Evolutionary conservation across 64 coral and sea anemone genomes (phyloP), one percentile per base, ranked within the genome.

Genomic region (Pocillopora damicornis): DNA sequence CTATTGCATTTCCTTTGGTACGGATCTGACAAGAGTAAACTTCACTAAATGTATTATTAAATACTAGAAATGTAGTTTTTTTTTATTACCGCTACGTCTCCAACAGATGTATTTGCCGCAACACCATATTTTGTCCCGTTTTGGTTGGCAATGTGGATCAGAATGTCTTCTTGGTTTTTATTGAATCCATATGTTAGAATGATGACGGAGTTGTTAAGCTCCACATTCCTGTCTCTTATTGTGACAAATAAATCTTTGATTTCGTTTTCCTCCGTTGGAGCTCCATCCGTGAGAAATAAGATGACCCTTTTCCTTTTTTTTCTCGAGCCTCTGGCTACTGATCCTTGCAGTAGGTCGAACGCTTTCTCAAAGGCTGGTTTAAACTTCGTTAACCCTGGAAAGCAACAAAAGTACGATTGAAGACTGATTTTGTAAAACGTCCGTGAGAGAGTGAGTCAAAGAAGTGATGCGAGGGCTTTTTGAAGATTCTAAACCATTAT

Each of bases 141-240:
- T 71, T 84, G 81, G 36, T n/a, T 4, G 34, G 81, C 81, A 13
- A 84, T 84, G 57, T 84, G 63, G 67, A 69, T 63, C 38, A 84
- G 81, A 71, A 84, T 84, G 13, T 84, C 64, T 20, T 84, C 63
- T 11, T 84, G 37, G 37, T 23, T 11, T 0, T 37, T 23, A 37
- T 64, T 64, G 26, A 84, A 84, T n/a, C 81, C 81, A 69, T 69
- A 84, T 11, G 81, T 84, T 56, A 84, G 64, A 69, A 84, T 84
- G 26, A 84, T 37, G 35, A 84, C 81, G 0, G 67, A 74, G 38
- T 73, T 87, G 38, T 73, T 74, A 2, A 87, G 58, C 45, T 76
- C 84, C 17, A 56, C 18, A 34, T 87, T 87, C 2, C 84, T 20
- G n/a, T 73, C 58, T 61, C 73, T 51, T 35, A 87, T 76, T 7